Base-by-base conservation (phyloP, 2,113 vertebrate species). In the Pangasianodon hypophthalmus region DNA sequence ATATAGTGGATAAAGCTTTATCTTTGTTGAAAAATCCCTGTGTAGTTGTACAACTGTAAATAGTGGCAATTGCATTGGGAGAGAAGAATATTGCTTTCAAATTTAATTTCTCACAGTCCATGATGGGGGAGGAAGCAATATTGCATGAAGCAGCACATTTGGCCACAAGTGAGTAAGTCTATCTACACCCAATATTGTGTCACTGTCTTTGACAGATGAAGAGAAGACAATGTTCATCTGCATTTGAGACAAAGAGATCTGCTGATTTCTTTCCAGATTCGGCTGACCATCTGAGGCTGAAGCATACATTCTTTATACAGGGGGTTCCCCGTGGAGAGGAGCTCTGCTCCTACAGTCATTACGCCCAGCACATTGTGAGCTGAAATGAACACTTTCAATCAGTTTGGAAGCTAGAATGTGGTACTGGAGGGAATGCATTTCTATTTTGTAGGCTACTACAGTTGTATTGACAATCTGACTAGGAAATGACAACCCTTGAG, bases 401-500 rank as follows among this genome's bases (percentile, higher is more conserved):
- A 58, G 81, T 58, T 41, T 11, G 54, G 13, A 60, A 24, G 32
- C 52, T 83, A 5, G n/a, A 41, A 41, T 32, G n/a, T 37, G 19
- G 32, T 26, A 24, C 19, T 44, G 54, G 32, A 44, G 54, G 9
- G 19, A 41, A 84, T 60, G 82, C 21, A 1, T 21, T 84, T 44
- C 54, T 44, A 6, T 84, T 84, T 41, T 84, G 82, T 41, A 84
- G 37, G 54, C 82, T 44, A 60, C 56, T 84, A 24, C 21, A 60
- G 32, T 24, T 54, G 18, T 58, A 84, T 41, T 44, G 54, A 84
- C 81, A 84, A 26, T 60, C 37, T 60, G 82, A 32, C n/a, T 83
- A 41, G 80, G 80, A 83, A 83, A 83, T 83, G 80, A 84, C 54
- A 84, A 84, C 82, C 32, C 11, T 26, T 58, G 56, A 60, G 54